Base-by-base conservation (phyloP, 2,113 vertebrate species). In the Varanus salvator region DNA sequence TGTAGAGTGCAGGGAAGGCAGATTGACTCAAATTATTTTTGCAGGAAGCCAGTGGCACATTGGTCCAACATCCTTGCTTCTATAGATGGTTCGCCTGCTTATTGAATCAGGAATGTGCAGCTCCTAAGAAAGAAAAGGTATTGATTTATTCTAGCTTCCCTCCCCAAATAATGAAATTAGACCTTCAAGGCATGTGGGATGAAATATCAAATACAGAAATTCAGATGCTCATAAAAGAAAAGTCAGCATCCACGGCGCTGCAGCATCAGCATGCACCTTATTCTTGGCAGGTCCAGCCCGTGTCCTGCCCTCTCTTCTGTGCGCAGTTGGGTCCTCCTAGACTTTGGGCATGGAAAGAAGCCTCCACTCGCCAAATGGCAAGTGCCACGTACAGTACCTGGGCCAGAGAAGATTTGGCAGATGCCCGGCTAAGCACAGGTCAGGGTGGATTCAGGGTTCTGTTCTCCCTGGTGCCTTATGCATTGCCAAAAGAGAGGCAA, bases 101-200 rank as follows among this genome's bases (percentile, higher is more conserved):
- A 94, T 92, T 80, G 17, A 90, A 72, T 0, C 1, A 80, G 29
- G 57, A 74, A 81, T 12, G 89, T 89, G 27, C 66, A 76, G 80
- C 34, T 88, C 80, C 80, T 82, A 14, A 48, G 87, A 82, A 52
- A 54, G 60, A 38, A 57, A 48, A 12, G 2, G n/a, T 57, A 88
- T 83, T 38, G 87, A 88, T 86, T 86, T 75, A 54, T 48, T 48
- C 60, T 6, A 9, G 57, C 29, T n/a, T 80, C 48, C 80, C n/a
- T 71, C 34, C 44, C n/a, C 11, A 82, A 87, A 74, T 74, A 83
- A 89, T 74, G 52, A 82, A 83, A 83, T 83, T 74, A 48, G 29
- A 83, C 72, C 84, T 84, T 90, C 86, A 68, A 64, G 87, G 87
- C 72, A 93, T 88, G 48, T 69, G 31, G 68, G 19, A 52, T 38